Conservation (phyloP, 2,888 invertebrate species). For the Gastracanthus pulcherrimus region DNA sequence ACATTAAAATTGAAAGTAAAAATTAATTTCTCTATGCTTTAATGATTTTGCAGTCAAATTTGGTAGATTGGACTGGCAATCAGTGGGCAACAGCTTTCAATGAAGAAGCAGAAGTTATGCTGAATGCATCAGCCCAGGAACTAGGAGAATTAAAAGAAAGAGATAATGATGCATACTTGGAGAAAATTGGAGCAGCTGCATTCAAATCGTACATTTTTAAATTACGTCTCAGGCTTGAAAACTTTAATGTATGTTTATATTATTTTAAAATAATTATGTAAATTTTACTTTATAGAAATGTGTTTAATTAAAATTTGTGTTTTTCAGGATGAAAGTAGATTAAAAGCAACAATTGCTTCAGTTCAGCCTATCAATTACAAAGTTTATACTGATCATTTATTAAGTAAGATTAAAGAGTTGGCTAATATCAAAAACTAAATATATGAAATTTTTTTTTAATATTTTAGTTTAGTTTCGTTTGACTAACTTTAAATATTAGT, state of each 20-base stretch:
- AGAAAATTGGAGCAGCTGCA: constrained; percentile 85
- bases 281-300: constrained; percentile 18
- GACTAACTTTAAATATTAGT: too few species aligned
- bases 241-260: constrained; percentile 87
- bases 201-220: constrained; percentile 91
- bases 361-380: constrained; percentile 87
- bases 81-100: constrained; percentile 96
- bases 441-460: not conserved
- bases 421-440: constrained; percentile 47
- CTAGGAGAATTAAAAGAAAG: constrained; percentile 87
- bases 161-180: constrained; percentile 83
- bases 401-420: constrained; percentile 84
- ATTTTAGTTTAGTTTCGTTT: too few species aligned
- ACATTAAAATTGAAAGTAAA: not conserved
- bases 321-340: constrained; percentile 87
- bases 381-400: constrained; percentile 85
- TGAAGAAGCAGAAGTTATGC: constrained; percentile 87
- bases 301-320: not conserved
- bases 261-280: not conserved
- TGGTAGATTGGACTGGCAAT: constrained; percentile 92
- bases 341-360: constrained; percentile 86
- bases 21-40: constrained; percentile 6
- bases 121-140: constrained; percentile 86
- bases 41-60: constrained; percentile 82
- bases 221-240: constrained; percentile 93